phyloP scores from a whole-genome alignment of 1,140 invertebrate genomes.

The Drosophila paulistorum region DNA sequence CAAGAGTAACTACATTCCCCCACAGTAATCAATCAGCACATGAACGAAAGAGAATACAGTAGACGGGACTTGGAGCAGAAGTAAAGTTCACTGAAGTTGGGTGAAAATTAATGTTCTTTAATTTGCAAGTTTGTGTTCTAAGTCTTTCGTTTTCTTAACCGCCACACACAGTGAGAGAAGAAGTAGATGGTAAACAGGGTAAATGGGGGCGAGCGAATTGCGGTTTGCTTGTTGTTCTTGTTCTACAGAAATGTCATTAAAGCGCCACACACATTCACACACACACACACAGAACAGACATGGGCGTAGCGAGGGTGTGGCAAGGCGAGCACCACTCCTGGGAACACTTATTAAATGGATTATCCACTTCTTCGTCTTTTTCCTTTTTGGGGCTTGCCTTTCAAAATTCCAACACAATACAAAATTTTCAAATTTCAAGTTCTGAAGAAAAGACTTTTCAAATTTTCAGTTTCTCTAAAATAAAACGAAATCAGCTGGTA shows the following conservation, averaged over 20 bases:
- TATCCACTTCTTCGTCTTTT: not conserved
- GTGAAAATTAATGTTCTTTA: slow-evolving; percentile 80
- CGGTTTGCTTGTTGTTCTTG: slow-evolving; percentile 37
- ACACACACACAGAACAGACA: slow-evolving; percentile 10
- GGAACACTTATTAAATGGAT: not conserved
- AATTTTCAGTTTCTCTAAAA: no score
- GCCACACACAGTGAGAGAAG: slow-evolving; percentile 66
- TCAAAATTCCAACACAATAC: no score
- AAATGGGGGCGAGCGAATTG: not conserved
- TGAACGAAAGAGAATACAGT: not conserved
- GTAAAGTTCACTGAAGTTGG: slow-evolving; percentile 34
- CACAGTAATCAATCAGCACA: slow-evolving; percentile 58
- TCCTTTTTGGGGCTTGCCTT: not conserved
- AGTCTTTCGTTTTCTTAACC: slow-evolving; percentile 66
- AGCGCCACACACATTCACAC: slow-evolving; percentile 36
- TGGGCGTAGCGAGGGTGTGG: slow-evolving; percentile 9
- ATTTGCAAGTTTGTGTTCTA: slow-evolving; percentile 81
- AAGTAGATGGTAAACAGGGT: not conserved
- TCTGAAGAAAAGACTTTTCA: no score
- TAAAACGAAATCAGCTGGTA: no score
- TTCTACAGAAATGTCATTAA: slow-evolving; percentile 79
- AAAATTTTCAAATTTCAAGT: no score
- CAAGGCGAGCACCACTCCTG: not conserved
- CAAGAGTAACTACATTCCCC: slow-evolving; percentile 10
- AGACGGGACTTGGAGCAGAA: slow-evolving; percentile 23